Evolutionary conservation across 64 coral and sea anemone genomes (phyloP), one percentile per base, ranked within the genome.

Genomic region (Montipora capricornis): DNA sequence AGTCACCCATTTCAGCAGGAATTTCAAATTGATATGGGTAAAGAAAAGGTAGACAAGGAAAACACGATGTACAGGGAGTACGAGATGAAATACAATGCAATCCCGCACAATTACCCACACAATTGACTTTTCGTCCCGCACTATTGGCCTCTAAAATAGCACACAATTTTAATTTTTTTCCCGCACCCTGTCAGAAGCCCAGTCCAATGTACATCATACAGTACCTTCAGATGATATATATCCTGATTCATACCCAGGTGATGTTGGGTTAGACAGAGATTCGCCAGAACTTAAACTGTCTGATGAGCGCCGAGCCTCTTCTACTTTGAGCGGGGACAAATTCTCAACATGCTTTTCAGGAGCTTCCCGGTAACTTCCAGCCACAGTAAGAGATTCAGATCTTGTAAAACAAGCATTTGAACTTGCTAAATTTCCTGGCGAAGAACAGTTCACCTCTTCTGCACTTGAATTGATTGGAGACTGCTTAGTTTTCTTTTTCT

Each of bases 231-330:
- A 50, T 51, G 82, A 86, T 16, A 22, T 86, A 20, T 86, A 86
- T 13, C 82, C 82, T 49, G 82, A 86, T 37, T 86, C 82, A 50
- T 86, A 86, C 3, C 82, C 82, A 22, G 62, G 82, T 9, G 82
- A 86, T 49, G 60, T 73, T 50, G 82, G 82, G 6, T 17, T 47
- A 19, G 82, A n/a, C 19, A 71, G 6, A 7, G 82, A 86, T n/a
- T 86, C 82, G 10, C 64, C 64, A 51, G 82, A 86, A 45, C 82
- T 86, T 44, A 86, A 20, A 73, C 82, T 86, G 60, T 86, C 82
- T 52, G 66, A 86, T 44, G 68, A 71, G 9, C 45, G 68, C 15
- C 82, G 62, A 49, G 62, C 66, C 8, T 86, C 66, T 5, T 50
- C 46, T 9, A 86, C 64, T 11, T 86, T 86, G 3, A 86, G 82